Evolutionary conservation across 2,888 invertebrate species (phyloP).

Genomic region (Harpalus rubripes): DNA sequence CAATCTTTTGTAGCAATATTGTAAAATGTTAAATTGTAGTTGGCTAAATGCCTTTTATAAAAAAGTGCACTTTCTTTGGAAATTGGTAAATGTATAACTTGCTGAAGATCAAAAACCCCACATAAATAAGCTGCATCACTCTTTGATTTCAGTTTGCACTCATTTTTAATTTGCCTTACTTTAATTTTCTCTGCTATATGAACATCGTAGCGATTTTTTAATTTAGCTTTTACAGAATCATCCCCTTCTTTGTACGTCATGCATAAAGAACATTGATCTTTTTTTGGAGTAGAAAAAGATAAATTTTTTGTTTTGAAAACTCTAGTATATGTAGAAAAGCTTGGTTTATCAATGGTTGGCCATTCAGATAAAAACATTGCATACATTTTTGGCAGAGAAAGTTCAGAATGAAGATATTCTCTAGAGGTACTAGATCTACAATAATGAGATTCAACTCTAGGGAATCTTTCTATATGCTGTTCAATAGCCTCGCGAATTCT

Average conservation of each 20-base stretch:
- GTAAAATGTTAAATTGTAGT: conserved; percentile 65
- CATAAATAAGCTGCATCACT: conserved; percentile 34
- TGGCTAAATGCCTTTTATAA: conserved; percentile 67
- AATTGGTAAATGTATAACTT: conserved; percentile 57
- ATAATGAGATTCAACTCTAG: conserved; percentile 10
- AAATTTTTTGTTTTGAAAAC: conserved; percentile 59
- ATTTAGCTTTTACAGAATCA: conserved; percentile 64
- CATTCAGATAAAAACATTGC: conserved; percentile 7
- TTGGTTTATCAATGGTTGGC: background rate
- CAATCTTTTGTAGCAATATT: conserved; percentile 62
- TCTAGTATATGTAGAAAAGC: conserved; percentile 28
- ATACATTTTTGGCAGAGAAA: conserved; percentile 3
- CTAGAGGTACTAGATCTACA: conserved; percentile 11
- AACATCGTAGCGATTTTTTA: conserved; percentile 25
- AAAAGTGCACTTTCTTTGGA: conserved; percentile 68
- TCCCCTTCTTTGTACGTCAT: conserved; percentile 67
- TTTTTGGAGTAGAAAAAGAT: conserved; percentile 45
- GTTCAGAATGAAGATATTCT: conserved; percentile 1
- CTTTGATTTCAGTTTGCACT: conserved; percentile 22
- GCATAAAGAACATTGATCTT: conserved; percentile 63
- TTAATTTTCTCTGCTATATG: conserved; percentile 50
- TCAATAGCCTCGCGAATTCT: background rate
- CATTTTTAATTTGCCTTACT: conserved; percentile 54
- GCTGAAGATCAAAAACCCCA: conserved; percentile 64
- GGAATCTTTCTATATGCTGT: conserved; percentile 19